Evolutionary conservation across 2,888 invertebrate species (phyloP).

Genomic region (Lydus trimaculatus): DNA sequence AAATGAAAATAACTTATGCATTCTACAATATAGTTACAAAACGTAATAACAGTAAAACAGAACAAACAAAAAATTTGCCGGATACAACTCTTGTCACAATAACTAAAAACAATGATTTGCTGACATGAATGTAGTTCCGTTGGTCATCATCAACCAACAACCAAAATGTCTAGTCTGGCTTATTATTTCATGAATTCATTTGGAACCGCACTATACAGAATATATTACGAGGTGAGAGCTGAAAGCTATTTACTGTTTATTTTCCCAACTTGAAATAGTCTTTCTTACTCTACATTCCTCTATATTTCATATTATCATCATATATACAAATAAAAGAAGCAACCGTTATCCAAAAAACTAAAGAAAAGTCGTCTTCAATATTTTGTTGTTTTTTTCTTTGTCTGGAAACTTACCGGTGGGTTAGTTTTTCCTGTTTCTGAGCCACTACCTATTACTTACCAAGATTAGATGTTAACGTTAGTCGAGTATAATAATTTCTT

Average conservation of each 20-base stretch:
- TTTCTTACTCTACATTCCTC: slow-evolving; percentile 9
- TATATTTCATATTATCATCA: slow-evolving; percentile 6
- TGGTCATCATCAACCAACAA: slow-evolving; percentile 18
- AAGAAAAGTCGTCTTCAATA: too few species aligned
- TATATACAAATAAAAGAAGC: not conserved
- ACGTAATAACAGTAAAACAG: slow-evolving; percentile 6
- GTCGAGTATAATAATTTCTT: slow-evolving; percentile 52
- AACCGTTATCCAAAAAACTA: not conserved
- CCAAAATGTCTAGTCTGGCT: slow-evolving; percentile 14
- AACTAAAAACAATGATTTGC: slow-evolving; percentile 11
- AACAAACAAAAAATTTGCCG: not conserved
- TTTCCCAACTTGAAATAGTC: slow-evolving; percentile 8
- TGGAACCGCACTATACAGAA: slow-evolving; percentile 26
- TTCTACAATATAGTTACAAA: slow-evolving; percentile 18
- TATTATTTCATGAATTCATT: slow-evolving; percentile 35
- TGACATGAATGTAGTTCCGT: slow-evolving; percentile 18
- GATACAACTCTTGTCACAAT: slow-evolving; percentile 9
- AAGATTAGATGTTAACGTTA: slow-evolving; percentile 38
- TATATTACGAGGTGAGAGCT: slow-evolving; percentile 32
- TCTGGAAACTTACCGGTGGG: not conserved
- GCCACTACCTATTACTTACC: slow-evolving; percentile 37
- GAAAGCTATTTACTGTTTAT: slow-evolving; percentile 27
- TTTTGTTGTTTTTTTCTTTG: not conserved
- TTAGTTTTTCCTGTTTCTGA: not conserved
- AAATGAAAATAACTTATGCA: slow-evolving; percentile 27